Conservation (phyloP, 35 echinoderm and acorn worm species). For the Lytechinus variegatus region DNA sequence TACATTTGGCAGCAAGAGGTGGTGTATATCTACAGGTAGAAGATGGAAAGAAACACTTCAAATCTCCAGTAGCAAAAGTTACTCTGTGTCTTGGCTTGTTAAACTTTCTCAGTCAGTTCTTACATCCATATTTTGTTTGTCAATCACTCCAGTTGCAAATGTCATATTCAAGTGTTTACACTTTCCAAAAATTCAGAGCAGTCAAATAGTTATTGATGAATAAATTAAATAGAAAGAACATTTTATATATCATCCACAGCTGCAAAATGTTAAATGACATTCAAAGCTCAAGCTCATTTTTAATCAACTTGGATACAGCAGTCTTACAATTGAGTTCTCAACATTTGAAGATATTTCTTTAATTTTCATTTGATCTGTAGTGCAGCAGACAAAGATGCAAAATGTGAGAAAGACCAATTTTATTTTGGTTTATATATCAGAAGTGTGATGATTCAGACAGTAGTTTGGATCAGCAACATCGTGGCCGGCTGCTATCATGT, state of each 20-base stretch:
- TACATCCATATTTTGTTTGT: not conserved
- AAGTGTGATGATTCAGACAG: not conserved
- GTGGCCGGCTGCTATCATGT: not conserved
- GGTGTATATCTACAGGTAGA: too few species aligned
- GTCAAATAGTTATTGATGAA: too few species aligned
- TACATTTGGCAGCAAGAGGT: not conserved
- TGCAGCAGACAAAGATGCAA: not conserved
- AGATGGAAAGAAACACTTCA: not conserved
- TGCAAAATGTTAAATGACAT: too few species aligned
- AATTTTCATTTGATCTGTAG: not conserved
- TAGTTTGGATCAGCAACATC: not conserved
- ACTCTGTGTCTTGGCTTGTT: not conserved
- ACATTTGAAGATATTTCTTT: not conserved
- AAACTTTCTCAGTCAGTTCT: not conserved
- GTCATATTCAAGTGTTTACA: not conserved
- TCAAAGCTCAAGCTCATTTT: too few species aligned
- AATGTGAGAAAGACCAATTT: not conserved
- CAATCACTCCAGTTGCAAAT: not conserved
- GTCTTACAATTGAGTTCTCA: not conserved
- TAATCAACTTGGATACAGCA: not conserved
- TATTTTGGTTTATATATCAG: not conserved
- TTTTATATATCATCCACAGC: too few species aligned
- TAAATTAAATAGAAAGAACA: too few species aligned
- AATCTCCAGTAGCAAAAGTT: not conserved
- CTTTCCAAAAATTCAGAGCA: too few species aligned